Base-by-base conservation (phyloP, 2,888 invertebrate species). In the Mellilla xanthometata region DNA sequence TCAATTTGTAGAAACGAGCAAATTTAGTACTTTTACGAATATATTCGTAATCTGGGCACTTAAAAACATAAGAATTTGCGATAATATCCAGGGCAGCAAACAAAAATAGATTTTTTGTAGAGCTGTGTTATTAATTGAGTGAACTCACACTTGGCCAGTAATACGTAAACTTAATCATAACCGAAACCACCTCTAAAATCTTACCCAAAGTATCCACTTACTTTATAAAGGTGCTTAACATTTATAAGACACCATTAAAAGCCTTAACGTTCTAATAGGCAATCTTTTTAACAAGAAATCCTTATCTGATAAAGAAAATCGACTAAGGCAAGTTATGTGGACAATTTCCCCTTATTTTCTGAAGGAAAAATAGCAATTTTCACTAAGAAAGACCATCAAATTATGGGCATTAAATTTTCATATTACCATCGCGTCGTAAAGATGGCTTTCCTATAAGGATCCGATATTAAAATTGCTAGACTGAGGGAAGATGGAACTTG, bases 381-480 rank as follows among this genome's bases (percentile, higher is more conserved):
- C 42, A 48, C 52, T 48, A 52, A 52, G 54, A 56, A 56, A 54
- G 50, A 49, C 47, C 40, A 36, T 47, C 50, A 52, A 52, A 49
- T 53, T 54, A 59, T 59, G 52, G 55, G 55, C 50, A 59, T 51
- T 52, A 63, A 69, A 68, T 70, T 19, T 64, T 63, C 61, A 69
- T 71, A 65, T 68, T 70, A 67, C 52, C 54, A 62, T 43, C 59
- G 41, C 29, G 50, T 39, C 42, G 41, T 60, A 60, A 63, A 60
- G 61, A 63, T 59, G 58, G 45, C 54, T 44, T 52, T 54, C 62
- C 57, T 62, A 68, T 64, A 55, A 55, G 48, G 60, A 65, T 58
- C 63, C 63, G 59, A 70, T 71, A 72, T 72, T 72, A 65, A 72
- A 72, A 72, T 69, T 60, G 66, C 64, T 71, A 57, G 63, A 58